Evolutionary conservation across 2,888 invertebrate species (phyloP), one percentile per base, ranked within the genome.

Genomic region (Liposcelis brunnea): DNA sequence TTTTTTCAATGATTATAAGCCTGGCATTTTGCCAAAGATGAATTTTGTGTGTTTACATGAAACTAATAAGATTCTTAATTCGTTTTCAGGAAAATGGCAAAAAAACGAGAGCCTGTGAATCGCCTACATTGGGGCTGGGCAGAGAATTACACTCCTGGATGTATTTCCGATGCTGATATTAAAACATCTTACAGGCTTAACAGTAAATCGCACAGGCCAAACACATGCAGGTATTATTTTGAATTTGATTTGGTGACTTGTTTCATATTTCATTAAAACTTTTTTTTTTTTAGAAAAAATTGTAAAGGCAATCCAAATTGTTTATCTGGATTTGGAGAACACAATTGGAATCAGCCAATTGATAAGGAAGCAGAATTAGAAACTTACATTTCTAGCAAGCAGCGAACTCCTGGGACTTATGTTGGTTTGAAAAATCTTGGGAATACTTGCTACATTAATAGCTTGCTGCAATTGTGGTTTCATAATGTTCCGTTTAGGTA

Each of bases 361-460:
- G 65, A 64, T 49, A 61, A 58, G 19, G 59, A 54, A 32, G 55
- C 60, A 5, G 53, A 63, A 21, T 47, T 50, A 18, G 52, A 48
- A n/a, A 52, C 55, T 31, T 56, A 57, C 33, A 53, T 56, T 6
- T 55, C 55, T 14, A 46, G 53, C 21, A 64, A 67, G 52, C 59
- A 62, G 51, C 56, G 69, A 8, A 59, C 61, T 49, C 62, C 64
- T n/a, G 63, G 61, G 1, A 60, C 63, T 36, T 72, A 69, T 58
- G 72, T 71, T 15, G 75, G 75, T 2, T 57, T 75, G 47, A 70
- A 71, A 59, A 75, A 75, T 59, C 61, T 75, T 31, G 75, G 76
- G 43, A 74, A 74, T 11, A 76, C 75, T 1, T 76, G 75, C 56
- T 76, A 76, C 55, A 72, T 75, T 4, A 76, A 76, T 58, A 73